Evolutionary conservation across 2,888 invertebrate species (phyloP).

Genomic region (Apantesis nais): DNA sequence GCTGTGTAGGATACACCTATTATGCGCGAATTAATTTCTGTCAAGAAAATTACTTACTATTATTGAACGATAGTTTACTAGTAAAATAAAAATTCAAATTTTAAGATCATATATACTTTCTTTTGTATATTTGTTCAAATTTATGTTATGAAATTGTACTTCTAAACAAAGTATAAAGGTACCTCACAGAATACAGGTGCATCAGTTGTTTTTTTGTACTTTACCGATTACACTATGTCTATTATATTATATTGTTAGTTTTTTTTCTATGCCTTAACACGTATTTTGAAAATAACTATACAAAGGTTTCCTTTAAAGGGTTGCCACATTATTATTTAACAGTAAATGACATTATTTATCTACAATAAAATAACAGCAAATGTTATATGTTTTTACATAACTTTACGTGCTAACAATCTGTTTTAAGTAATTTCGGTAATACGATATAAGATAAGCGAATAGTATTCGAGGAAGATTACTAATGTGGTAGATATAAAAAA

Average conservation of each 20-base stretch:
- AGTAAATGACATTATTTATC: conserved; percentile 6
- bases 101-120: no score
- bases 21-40: no score
- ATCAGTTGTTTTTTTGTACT: neutral
- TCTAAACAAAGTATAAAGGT: neutral
- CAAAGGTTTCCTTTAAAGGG: neutral
- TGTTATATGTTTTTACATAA: conserved; percentile 40
- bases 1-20: no score
- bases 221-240: neutral
- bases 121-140: neutral
- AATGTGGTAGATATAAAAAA: conserved; percentile 37
- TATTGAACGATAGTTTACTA: no score
- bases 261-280: neutral
- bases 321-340: neutral
- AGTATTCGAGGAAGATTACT: conserved; percentile 40
- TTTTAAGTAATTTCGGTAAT: conserved; percentile 40
- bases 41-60: no score
- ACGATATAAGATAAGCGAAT: conserved; percentile 44
- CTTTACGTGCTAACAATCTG: conserved; percentile 43
- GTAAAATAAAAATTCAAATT: no score
- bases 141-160: neutral
- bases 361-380: neutral
- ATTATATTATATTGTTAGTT: neutral
- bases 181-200: neutral
- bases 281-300: neutral